A percentile compares a stretch with the other conserved stretches of the same genome.
These are phyloP conservation scores for Arctocebus calabarensis DNA, from an alignment of 2,797 vertebrate genomes.

Conservation along the genomic window DNA sequence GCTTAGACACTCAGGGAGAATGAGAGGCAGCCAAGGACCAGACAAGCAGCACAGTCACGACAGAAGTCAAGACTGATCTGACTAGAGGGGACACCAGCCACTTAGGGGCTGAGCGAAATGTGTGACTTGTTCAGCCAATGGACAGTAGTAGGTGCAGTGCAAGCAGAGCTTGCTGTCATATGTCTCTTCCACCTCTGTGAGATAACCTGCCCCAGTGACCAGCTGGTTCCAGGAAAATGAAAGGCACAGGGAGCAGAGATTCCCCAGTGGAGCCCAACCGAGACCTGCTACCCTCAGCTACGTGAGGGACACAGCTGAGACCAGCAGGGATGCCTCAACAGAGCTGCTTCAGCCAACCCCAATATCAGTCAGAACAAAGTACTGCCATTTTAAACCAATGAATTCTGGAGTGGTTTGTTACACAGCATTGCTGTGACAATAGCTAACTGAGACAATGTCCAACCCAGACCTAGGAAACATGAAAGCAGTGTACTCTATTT, in stretches of 20 bases:
- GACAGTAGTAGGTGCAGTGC: background rate
- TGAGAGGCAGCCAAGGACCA: background rate
- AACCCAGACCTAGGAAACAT: background rate
- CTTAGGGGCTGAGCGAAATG: background rate
- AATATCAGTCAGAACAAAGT: background rate
- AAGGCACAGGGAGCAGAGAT: background rate
- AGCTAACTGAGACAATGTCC: background rate
- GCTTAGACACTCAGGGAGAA: background rate
- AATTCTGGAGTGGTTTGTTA: background rate
- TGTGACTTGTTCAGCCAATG: background rate
- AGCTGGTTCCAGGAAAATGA: background rate
- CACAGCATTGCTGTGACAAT: background rate
- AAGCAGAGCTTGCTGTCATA: background rate
- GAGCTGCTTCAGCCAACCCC: background rate
- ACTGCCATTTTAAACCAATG: background rate
- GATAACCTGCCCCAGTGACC: background rate
- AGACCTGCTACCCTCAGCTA: background rate
- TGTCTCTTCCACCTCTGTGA: background rate
- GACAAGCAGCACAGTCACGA: background rate
- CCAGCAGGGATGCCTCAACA: background rate
- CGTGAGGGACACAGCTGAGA: background rate
- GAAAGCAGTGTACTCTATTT: background rate
- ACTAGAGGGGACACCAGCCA: background rate
- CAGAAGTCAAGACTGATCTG: background rate
- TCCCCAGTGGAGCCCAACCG: background rate